Evolutionary conservation across 2,888 invertebrate species (phyloP).

Genomic region (Sesamia inferens): DNA sequence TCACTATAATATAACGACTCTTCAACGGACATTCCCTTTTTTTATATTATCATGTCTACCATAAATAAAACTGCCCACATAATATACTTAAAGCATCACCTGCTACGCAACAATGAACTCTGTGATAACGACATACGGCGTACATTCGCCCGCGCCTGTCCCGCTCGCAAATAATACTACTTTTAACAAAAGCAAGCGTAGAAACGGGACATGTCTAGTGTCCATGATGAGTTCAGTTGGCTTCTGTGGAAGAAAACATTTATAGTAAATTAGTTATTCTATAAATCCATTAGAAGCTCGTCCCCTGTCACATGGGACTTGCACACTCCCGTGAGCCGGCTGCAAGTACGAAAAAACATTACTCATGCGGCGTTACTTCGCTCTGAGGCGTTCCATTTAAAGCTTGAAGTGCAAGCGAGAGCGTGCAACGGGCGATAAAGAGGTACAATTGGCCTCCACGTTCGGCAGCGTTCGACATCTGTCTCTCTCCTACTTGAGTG

Average conservation of each 20-base stretch:
- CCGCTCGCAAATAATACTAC: slow-evolving; percentile 42
- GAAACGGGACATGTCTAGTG: slow-evolving; percentile 82
- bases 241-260: slow-evolving; percentile 71
- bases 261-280: background rate
- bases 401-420: too few species aligned
- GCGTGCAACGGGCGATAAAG: too few species aligned
- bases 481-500: too few species aligned
- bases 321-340: too few species aligned
- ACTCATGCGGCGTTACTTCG: too few species aligned
- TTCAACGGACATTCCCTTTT: too few species aligned
- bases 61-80: slow-evolving; percentile 43
- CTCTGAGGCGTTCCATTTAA: too few species aligned
- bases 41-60: slow-evolving; percentile 22
- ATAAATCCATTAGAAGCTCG: background rate
- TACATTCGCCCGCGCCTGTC: slow-evolving; percentile 29
- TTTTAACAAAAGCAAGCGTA: slow-evolving; percentile 86
- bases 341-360: too few species aligned
- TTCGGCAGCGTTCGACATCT: too few species aligned
- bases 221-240: slow-evolving; percentile 78
- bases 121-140: slow-evolving; percentile 38
- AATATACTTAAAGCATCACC: slow-evolving; percentile 61
- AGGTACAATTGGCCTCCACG: too few species aligned
- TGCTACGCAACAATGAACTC: slow-evolving; percentile 56
- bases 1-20: background rate
- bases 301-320: background rate